Evolutionary conservation across 2,797 vertebrate genomes (phyloP), one percentile per base, ranked within the genome.

Genomic region (Mus caroli): DNA sequence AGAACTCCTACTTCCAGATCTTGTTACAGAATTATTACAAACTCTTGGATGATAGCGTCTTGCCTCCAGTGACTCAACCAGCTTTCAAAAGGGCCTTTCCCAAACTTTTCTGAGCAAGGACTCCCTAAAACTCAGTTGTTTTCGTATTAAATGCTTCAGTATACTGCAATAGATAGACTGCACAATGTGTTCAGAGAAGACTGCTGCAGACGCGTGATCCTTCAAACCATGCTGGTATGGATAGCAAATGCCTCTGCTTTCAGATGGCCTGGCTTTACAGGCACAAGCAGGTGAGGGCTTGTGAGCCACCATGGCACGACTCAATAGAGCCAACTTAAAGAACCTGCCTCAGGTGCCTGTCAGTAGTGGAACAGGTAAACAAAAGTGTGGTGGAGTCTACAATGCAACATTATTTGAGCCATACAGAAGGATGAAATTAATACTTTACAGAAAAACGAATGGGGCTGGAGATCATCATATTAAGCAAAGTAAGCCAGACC

Each of bases 51-150:
- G 24, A 50, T 15, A 80, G 5, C 31, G 34, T n/a, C 12, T 22
- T 89, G 52, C 50, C 82, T 90, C 15, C 6, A 50, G 1, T 2
- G 52, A 82, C 43, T 85, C 54, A 37, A 34, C 52, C 12, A 50
- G 34, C 19, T 86, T n/a, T 79, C 26, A 31, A 69, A 86, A 94
- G 43, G 56, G 22, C 15, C 86, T 54, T 60, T 58, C 73, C 58
- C 13, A 52, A 64, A 58, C 31, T 96, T 82, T 96, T 73, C 75
- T 91, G 50, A 97, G 37, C n/a, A 76, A n/a, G 82, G 15, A 12
- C 93, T 94, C 88, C 88, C 43, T 89, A 83, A 94, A 92, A 75
- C 56, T 87, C 24, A 15, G 67, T 67, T 92, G 76, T 82, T 85
- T 75, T 46, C 58, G 69, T 40, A 85, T 37, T 31, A 79, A 86